These are phyloP conservation scores for Lichenostomus cassidix DNA, from an alignment of 2,113 vertebrate genomes.

Conservation along the genomic window DNA sequence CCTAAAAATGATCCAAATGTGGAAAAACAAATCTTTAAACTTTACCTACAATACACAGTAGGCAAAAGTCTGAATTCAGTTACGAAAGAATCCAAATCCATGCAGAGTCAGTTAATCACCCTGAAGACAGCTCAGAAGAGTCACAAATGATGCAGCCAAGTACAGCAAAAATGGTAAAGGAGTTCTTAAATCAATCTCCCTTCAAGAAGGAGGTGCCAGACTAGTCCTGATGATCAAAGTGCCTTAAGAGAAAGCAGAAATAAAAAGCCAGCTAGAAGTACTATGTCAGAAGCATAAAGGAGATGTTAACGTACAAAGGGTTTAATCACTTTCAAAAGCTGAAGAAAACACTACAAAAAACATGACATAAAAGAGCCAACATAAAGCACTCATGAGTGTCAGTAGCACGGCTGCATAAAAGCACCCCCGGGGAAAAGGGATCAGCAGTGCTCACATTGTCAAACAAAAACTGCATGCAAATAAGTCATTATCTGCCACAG, in stretches of 20 bases:
- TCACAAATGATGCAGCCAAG: background rate
- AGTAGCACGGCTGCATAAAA: background rate
- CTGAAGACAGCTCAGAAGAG: background rate
- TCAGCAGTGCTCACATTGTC: background rate
- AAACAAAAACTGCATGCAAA: background rate
- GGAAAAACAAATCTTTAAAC: background rate
- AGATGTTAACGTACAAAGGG: background rate
- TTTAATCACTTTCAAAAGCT: constrained; percentile 28
- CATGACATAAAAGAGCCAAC: background rate
- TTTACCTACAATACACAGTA: background rate
- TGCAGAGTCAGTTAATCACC: background rate
- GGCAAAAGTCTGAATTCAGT: background rate
- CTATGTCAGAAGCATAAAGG: constrained; percentile 2
- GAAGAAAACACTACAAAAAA: background rate
- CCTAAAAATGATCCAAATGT: background rate
- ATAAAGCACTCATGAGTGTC: background rate
- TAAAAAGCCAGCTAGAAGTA: background rate
- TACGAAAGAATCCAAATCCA: background rate
- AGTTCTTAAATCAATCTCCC: background rate
- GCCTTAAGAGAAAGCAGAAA: background rate
- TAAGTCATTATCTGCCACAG: background rate
- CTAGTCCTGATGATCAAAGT: constrained; percentile 28
- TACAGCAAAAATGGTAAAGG: background rate
- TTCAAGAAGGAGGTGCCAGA: background rate
- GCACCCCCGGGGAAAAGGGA: background rate